Evolutionary conservation across 2,797 vertebrate genomes (phyloP).

Genomic region (Pelochelys cantorii): DNA sequence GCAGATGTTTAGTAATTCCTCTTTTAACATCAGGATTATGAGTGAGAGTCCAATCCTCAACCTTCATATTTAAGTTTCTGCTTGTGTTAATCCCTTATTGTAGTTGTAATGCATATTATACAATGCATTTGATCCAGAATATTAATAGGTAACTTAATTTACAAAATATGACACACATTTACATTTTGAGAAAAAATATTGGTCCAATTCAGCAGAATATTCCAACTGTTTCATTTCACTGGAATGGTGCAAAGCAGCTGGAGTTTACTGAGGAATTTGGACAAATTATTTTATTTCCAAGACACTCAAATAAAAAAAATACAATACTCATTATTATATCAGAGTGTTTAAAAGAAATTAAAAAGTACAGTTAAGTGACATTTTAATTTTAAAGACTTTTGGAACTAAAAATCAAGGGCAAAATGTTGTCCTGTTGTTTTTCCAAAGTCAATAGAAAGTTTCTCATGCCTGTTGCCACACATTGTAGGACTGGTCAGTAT

Average conservation of each 20-base stretch:
- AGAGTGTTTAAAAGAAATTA: background rate
- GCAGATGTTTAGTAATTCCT: background rate
- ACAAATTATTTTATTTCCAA: background rate
- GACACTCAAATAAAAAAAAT: background rate
- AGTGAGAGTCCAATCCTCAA: background rate
- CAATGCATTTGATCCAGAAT: background rate
- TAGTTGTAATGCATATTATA: background rate
- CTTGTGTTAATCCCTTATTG: background rate
- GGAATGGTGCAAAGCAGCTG: background rate
- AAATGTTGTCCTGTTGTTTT: fast-evolving
- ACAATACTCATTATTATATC: background rate
- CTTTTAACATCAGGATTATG: background rate
- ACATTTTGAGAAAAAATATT: background rate
- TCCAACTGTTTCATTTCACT: background rate
- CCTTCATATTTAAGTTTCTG: background rate
- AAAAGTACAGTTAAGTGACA: background rate
- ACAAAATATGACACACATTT: background rate
- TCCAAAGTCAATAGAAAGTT: background rate
- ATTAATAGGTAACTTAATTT: background rate
- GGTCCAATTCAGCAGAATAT: background rate
- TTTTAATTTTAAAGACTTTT: background rate
- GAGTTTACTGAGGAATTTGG: background rate
- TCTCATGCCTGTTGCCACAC: background rate
- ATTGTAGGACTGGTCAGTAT: background rate
- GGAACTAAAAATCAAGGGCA: background rate